Base-by-base conservation (phyloP, 30 jellyfish, hydroid and myxozoan genomes). In the Clytia hemisphaerica region DNA sequence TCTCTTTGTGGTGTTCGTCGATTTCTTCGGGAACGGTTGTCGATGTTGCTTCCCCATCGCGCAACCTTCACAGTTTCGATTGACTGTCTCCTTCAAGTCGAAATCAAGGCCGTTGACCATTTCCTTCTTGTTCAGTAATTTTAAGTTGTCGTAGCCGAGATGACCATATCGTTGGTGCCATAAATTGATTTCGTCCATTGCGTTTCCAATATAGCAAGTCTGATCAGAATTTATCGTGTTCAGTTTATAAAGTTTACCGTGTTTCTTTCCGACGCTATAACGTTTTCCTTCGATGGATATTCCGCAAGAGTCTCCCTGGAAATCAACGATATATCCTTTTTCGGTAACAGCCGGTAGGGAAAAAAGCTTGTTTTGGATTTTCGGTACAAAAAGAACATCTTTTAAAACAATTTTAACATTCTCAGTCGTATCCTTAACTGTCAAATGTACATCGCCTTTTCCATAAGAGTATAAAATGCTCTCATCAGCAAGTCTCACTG, bases 121-220 rank as follows among this genome's bases (percentile, higher is more conserved):
- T 4, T 33, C 2, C 22, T 57, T 58, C 2, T 37, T 30, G 33
- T 34, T 3, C 48, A 73, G 35, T 26, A 34, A 19, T 70, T 75
- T 75, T 45, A 77, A 24, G 57, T 77, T 77, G 34, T 65, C 83
- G 30, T 63, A 64, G 18, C 82, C 82, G 25, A 77, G 34, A 53
- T 77, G 91, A 0, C 91, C 83, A 51, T 47, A 65, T 10, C 82
- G 76, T 9, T 7, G 42, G 42, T 77, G 83, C 91, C 83, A 77
- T 19, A 77, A 30, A 7, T 34, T 16, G 18, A 34, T 47, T 49
- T 61, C 64, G 2, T 27, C 32, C 16, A 24, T 37, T n/a, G 60
- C 31, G 10, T 18, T 53, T 37, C 15, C 67, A 16, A 10, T n/a
- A 70, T 2, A 68, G 80, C 72, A 45, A 7, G 73, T 2, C 15